Base-by-base conservation (phyloP, 1,140 invertebrate genomes). In the Micrasema longulum region DNA sequence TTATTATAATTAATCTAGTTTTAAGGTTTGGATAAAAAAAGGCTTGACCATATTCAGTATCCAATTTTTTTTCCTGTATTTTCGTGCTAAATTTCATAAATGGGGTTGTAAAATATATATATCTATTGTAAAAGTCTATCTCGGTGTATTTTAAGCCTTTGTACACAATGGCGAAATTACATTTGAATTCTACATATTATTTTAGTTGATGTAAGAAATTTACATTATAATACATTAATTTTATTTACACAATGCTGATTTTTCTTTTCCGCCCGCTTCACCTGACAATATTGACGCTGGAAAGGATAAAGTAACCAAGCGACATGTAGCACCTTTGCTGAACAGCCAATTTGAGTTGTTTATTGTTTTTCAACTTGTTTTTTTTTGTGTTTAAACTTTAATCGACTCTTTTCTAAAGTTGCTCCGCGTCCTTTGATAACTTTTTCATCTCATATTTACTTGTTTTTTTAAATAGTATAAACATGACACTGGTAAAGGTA, bases 1-100 rank as follows among this genome's bases (percentile, higher is more conserved):
- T 60, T 22, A 60, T 60, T 60, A 60, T 60, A 11, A 43, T 60
- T 60, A 41, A 60, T 35, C 9, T 60, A 60, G 55, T 22, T 41
- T 38, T 60, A 60, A 60, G 55, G 55, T 60, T 60, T 60, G 55
- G 36, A 60, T 38, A 38, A 60, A 60, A 60, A 60, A 60, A 60
- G 12, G 7, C 20, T 57, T 22, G 35, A 16, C 35, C 22, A 53
- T 53, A 26, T 53, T 53, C 23, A 60, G 36, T 60, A 22, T 60
- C 35, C 18, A 38, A 20, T 5, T 22, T 20, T 60, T 16, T 60
- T 57, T 23, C 26, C 35, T 60, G 55, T 35, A 60, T 60, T 60
- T 60, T 60, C 38, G 35, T 60, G 55, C 35, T 60, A 60, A 48
- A 18, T 60, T 60, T 38, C 41, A 12, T 60, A 60, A 41, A 60